Evolutionary conservation across 2,113 vertebrate species (phyloP).

Genomic region (Clinocottus analis): DNA sequence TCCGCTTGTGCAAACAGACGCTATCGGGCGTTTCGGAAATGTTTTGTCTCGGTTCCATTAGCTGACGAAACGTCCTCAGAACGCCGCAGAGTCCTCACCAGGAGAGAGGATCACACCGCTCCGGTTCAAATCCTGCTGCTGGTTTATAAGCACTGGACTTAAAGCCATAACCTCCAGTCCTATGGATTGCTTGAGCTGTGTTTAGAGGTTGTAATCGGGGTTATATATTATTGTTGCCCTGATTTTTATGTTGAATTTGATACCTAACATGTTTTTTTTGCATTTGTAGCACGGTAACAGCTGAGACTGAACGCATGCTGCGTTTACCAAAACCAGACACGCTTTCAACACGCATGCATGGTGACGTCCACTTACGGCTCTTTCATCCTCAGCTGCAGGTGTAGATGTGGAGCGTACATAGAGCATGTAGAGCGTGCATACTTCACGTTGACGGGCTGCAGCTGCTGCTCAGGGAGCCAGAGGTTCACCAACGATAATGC

Average conservation of each 20-base stretch:
- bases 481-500: background rate
- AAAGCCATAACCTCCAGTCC: too few species aligned
- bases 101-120: too few species aligned
- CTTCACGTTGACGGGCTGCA: background rate
- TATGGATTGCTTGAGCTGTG: too few species aligned
- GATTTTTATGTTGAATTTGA: too few species aligned
- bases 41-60: conserved; percentile 78
- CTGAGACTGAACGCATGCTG: background rate
- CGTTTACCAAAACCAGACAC: background rate
- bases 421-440: too few species aligned
- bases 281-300: background rate
- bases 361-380: background rate
- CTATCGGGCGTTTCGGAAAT: conserved; percentile 52
- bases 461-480: background rate
- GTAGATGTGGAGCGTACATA: background rate
- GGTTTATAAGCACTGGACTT: too few species aligned
- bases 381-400: background rate
- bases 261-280: too few species aligned
- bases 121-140: too few species aligned
- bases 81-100: background rate
- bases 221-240: too few species aligned
- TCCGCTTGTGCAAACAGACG: conserved; percentile 71
- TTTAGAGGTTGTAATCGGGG: too few species aligned
- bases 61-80: conserved; percentile 43
- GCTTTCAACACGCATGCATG: background rate